These are phyloP conservation scores for Criorhina ranunculi DNA, from an alignment of 2,888 invertebrate genomes.

Conservation along the genomic window DNA sequence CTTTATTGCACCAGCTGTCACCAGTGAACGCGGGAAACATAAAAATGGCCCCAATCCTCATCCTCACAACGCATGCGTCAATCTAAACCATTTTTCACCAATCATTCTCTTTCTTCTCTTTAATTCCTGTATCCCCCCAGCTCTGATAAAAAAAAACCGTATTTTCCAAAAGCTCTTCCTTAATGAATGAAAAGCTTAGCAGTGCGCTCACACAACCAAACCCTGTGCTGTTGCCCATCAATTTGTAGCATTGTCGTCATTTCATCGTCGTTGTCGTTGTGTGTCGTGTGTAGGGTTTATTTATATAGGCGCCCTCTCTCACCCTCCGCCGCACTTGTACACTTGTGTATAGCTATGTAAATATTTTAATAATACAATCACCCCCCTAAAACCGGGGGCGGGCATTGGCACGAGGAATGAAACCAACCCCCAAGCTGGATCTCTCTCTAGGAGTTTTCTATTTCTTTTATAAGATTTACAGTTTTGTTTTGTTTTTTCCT, in stretches of 20 bases:
- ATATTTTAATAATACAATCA: slow-evolving; percentile 46
- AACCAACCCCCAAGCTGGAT: background rate
- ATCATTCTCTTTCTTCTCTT: background rate
- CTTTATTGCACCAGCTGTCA: slow-evolving; percentile 30
- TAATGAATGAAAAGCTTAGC: slow-evolving; percentile 73
- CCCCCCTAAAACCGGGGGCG: background rate
- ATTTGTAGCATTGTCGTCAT: slow-evolving; percentile 59
- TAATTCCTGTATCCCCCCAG: background rate
- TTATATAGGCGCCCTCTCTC: slow-evolving; percentile 48
- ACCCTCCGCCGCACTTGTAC: slow-evolving; percentile 25
- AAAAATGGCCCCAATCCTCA: background rate
- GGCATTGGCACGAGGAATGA: background rate
- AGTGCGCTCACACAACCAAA: slow-evolving; percentile 24
- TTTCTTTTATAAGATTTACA: slow-evolving; percentile 63
- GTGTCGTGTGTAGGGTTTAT: slow-evolving; percentile 38
- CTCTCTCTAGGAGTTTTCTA: slow-evolving; percentile 34
- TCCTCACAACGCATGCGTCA: slow-evolving; percentile 25
- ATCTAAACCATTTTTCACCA: slow-evolving; percentile 13
- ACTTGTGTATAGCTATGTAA: slow-evolving; percentile 35
- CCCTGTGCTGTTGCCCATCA: slow-evolving; percentile 13
- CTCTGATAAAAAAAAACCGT: background rate
- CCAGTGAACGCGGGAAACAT: slow-evolving; percentile 31
- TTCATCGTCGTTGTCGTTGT: slow-evolving; percentile 22
- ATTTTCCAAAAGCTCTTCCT: slow-evolving; percentile 41
- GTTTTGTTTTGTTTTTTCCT: slow-evolving; percentile 29